These are phyloP conservation scores for Pocillopora meandrina DNA, from an alignment of 92 coral and sea anemone genomes.

Conservation along the genomic window DNA sequence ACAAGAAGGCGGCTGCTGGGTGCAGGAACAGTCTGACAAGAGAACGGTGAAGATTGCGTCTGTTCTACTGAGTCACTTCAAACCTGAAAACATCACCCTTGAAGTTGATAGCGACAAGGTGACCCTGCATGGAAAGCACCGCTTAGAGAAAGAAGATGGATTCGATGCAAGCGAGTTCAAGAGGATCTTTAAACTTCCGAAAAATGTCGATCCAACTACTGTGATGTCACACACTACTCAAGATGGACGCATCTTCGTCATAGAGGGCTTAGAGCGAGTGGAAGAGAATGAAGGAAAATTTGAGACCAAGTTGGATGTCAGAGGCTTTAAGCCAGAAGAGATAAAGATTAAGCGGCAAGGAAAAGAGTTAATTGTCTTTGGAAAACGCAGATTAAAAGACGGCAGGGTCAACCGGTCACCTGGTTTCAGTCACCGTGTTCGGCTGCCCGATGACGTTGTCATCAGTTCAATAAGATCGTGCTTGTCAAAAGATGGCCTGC, in stretches of 20 bases:
- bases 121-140: constrained; percentile 43
- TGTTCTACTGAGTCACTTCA: constrained; percentile 39
- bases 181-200: constrained; percentile 48
- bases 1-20: not conserved
- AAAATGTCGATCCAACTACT: constrained; percentile 51
- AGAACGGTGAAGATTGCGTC: constrained; percentile 34
- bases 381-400: constrained; percentile 41
- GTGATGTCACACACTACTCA: constrained; percentile 48
- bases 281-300: constrained; percentile 13
- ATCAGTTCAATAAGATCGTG: constrained; percentile 44
- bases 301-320: not conserved
- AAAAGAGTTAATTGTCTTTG: constrained; percentile 40
- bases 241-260: constrained; percentile 41
- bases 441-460: constrained; percentile 58
- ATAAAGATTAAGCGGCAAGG: constrained; percentile 11
- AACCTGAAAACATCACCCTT: constrained; percentile 45
- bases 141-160: constrained; percentile 44
- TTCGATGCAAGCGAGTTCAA: constrained; percentile 46
- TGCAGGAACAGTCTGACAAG: not conserved
- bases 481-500: constrained; percentile 49
- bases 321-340: constrained; percentile 20
- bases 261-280: constrained; percentile 32
- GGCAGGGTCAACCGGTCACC: constrained; percentile 23
- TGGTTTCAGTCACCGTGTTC: constrained; percentile 37
- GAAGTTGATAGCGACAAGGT: constrained; percentile 56